Evolutionary conservation across 2,888 invertebrate species (phyloP).

Genomic region (Caenorhabditis becei): DNA sequence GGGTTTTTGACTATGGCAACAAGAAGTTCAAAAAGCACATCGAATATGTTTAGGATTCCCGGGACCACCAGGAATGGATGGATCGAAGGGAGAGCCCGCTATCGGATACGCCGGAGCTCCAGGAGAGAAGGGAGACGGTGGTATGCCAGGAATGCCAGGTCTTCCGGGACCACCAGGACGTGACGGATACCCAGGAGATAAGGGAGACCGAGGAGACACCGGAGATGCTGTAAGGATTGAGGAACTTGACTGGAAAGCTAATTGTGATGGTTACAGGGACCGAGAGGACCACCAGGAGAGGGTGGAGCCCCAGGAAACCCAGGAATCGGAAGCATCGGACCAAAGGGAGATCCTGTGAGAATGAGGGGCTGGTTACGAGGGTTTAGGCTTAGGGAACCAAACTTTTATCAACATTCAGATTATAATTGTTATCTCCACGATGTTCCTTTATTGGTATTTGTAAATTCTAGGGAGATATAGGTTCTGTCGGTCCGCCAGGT

Average conservation of each 20-base stretch:
- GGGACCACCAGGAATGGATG: slow-evolving; percentile 83
- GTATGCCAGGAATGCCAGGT: slow-evolving; percentile 86
- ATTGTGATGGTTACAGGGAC: slow-evolving; percentile 71
- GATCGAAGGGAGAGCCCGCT: slow-evolving; percentile 82
- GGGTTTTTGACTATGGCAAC: neutral
- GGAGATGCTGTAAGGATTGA: slow-evolving; percentile 73
- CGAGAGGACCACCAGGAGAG: slow-evolving; percentile 81
- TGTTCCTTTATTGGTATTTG: slow-evolving; percentile 48
- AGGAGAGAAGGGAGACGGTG: slow-evolving; percentile 84
- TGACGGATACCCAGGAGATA: slow-evolving; percentile 82
- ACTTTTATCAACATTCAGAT: neutral
- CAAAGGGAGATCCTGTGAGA: slow-evolving; percentile 82
- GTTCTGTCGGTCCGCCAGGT: slow-evolving; percentile 82
- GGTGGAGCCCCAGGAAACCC: slow-evolving; percentile 82
- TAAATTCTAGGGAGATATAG: slow-evolving; percentile 80
- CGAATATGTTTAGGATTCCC: slow-evolving; percentile 84
- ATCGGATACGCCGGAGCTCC: slow-evolving; percentile 81
- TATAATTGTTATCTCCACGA: slow-evolving; percentile 13
- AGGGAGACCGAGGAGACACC: slow-evolving; percentile 81
- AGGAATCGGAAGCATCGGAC: slow-evolving; percentile 81
- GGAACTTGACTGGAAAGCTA: neutral
- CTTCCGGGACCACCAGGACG: slow-evolving; percentile 81
- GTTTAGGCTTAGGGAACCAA: neutral
- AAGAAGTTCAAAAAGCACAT: neutral
- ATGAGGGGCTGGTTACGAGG: slow-evolving; percentile 13